A percentile compares a stretch with the other conserved stretches of the same genome.
phyloP scores from a whole-genome alignment of 2,113 vertebrate species.

The Synchiropus splendidus region DNA sequence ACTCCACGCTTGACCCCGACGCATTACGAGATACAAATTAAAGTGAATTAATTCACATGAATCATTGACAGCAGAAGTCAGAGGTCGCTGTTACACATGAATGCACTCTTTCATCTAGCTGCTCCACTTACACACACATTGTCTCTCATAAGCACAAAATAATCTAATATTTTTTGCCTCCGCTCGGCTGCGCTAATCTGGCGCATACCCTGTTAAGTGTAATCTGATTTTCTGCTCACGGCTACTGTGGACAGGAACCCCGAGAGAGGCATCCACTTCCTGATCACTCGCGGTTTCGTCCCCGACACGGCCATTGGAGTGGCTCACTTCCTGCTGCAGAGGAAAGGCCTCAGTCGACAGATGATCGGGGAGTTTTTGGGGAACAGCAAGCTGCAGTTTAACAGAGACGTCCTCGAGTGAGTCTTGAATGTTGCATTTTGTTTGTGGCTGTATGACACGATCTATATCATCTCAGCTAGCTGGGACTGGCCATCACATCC shows the following conservation, averaged over 20 bases:
- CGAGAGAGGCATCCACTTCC: conserved; percentile 94
- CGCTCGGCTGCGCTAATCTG: conserved; percentile 16
- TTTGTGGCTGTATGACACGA: too few species aligned
- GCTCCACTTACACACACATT: conserved; percentile 5
- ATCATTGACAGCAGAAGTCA: conserved; percentile 37
- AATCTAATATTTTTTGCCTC: conserved; percentile 13
- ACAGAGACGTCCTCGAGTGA: conserved; percentile 71
- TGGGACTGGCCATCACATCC: too few species aligned
- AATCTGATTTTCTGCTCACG: conserved; percentile 7
- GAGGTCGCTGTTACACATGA: conserved; percentile 30
- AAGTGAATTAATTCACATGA: conserved; percentile 43
- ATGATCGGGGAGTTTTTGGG: conserved; percentile 74
- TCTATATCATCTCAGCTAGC: too few species aligned
- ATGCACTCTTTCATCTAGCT: conserved; percentile 7
- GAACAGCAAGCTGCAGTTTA: conserved; percentile 73
- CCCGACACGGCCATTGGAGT: conserved; percentile 95
- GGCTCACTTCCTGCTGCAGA: conserved; percentile 92
- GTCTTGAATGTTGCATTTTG: conserved; percentile 17
- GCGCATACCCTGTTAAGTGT: conserved; percentile 2
- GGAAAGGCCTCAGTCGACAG: conserved; percentile 77
- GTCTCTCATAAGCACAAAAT: conserved; percentile 6
- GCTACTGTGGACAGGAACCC: conserved; percentile 76
- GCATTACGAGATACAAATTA: conserved; percentile 45
- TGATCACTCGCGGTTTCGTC: conserved; percentile 93
- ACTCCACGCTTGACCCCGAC: conserved; percentile 25